Evolutionary conservation across 2,113 vertebrate species (phyloP).

Genomic region (Orycteropus afer): DNA sequence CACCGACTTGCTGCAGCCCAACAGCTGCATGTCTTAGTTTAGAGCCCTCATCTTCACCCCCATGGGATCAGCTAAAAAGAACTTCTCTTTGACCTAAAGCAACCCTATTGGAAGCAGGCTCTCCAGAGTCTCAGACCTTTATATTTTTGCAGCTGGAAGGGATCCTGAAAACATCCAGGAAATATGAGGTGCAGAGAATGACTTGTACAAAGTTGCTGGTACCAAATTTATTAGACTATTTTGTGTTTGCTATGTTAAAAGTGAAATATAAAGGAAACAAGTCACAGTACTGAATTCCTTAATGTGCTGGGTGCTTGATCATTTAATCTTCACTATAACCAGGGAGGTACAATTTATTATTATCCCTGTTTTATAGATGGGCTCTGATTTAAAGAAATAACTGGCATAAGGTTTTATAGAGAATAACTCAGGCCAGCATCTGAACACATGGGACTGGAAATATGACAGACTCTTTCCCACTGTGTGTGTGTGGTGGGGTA

Average conservation of each 20-base stretch:
- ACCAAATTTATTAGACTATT: not conserved
- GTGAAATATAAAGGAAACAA: not conserved
- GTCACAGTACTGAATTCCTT: not conserved
- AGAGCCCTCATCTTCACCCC: not conserved
- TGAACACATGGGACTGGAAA: not conserved
- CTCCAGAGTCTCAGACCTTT: not conserved
- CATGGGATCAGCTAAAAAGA: not conserved
- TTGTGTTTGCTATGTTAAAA: not conserved
- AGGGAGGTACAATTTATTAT: not conserved
- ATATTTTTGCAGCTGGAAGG: not conserved
- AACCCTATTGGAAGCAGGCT: not conserved
- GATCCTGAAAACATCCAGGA: not conserved
- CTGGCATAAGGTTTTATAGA: not conserved
- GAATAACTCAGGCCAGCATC: not conserved
- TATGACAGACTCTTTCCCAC: not conserved
- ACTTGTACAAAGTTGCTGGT: not conserved
- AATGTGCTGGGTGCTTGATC: not conserved
- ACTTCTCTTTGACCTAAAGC: not conserved
- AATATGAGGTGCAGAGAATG: not conserved
- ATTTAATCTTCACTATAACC: not conserved
- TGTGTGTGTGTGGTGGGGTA: fast-evolving
- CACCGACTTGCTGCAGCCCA: not conserved
- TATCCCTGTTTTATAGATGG: not conserved
- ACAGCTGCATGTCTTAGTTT: conserved; percentile 14
- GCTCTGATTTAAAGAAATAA: not conserved